A percentile compares a stretch with the other conserved stretches of the same genome.
Conservation (phyloP, 2,797 vertebrate genomes). For the Peromyscus melanophrys region DNA sequence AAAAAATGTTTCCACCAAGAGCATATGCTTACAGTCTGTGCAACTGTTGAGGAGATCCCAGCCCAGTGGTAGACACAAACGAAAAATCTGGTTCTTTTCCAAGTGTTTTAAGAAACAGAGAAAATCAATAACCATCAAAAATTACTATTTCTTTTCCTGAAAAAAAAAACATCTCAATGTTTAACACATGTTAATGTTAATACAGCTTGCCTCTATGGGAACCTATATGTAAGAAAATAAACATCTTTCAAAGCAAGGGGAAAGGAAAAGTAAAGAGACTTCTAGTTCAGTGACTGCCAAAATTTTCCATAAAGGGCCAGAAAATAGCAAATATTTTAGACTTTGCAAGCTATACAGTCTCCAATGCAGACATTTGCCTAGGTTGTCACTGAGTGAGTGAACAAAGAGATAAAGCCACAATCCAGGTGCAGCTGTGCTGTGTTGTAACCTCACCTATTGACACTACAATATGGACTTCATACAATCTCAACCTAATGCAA, state of each 20-base stretch:
- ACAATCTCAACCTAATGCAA: conserved; percentile 14
- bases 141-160: conserved; percentile 13
- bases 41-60: conserved; percentile 41
- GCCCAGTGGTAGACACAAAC: conserved; percentile 56
- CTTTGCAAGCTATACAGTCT: background rate
- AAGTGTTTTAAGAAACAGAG: conserved; percentile 74
- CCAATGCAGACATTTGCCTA: background rate
- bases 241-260: conserved; percentile 62
- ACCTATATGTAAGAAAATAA: conserved; percentile 36
- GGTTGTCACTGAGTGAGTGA: background rate
- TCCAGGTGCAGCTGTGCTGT: background rate
- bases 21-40: conserved; percentile 70
- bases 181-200: conserved; percentile 56
- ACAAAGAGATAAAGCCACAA: background rate
- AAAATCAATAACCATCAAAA: conserved; percentile 70
- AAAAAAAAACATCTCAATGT: conserved; percentile 26
- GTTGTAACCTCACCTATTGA: background rate
- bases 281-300: conserved; percentile 23
- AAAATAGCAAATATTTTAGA: conserved; percentile 55
- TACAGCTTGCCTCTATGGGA: conserved; percentile 53
- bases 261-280: conserved; percentile 59
- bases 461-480: conserved; percentile 35
- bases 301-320: conserved; percentile 5
- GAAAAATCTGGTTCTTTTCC: conserved; percentile 61
- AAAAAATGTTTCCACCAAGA: conserved; percentile 48